Base-by-base conservation (phyloP, 2,113 vertebrate genomes). In the Odontophorus gujanensis region DNA sequence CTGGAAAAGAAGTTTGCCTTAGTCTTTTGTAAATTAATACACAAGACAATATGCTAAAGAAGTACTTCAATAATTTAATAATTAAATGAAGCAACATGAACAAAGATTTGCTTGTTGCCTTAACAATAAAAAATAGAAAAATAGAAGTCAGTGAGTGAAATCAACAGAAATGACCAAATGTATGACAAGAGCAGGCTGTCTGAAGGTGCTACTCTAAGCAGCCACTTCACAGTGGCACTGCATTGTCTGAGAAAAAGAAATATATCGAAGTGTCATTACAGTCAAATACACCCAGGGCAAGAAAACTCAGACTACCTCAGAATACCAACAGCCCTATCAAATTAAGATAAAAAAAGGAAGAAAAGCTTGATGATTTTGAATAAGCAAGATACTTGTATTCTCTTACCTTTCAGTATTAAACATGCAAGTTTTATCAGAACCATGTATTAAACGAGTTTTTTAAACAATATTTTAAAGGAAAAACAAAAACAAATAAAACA, bases 1-100 rank as follows among this genome's bases (percentile, higher is more conserved):
- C 5, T 25, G n/a, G 40, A 88, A 93, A 90, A n/a, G 16, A 85
- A 86, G 50, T 4, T 20, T 76, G 26, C 3, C 38, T 87, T 66
- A 32, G 19, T 62, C 19, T 21, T 24, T 14, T 17, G 48, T 38
- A 92, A 81, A 73, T 34, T 16, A 91, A 22, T 84, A 36, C 55
- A 59, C 0, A 5, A 93, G 67, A 57, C 43, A 87, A 43, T 32
- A 16, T 26, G 61, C 48, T 1, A 2, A 53, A 65, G 36, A 71
- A 81, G 13, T 40, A 8, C 38, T 88, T 90, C 79, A 89, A 48
- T 40, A 59, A 71, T 40, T 40, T 40, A 40, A 40, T 40, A 25
- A 21, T 80, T 84, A 87, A 94, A 82, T 30, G 55, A 50, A 76
- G 90, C 11, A 77, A 63, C 92, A 76, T 40, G 42, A 91, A 62